Percentiles rank a stretch among this genome's conserved stretches.
Evolutionary conservation across 2,113 vertebrate genomes (phyloP).

Genomic region (Corythornis madagascariensis): DNA sequence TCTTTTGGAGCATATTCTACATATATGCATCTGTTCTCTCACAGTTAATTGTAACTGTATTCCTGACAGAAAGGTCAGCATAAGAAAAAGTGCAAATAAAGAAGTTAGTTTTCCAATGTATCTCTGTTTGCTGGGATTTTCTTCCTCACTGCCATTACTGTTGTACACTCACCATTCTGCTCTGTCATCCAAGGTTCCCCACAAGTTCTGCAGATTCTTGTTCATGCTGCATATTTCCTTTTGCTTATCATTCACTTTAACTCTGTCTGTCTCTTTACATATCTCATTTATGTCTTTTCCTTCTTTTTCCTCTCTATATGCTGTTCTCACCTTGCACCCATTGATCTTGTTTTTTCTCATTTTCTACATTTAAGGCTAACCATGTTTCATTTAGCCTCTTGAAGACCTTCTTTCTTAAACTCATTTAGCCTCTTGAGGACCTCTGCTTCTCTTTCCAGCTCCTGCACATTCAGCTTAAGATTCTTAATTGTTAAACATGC

Average conservation of each 20-base stretch:
- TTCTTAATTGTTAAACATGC: conserved; percentile 22
- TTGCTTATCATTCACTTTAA: neutral
- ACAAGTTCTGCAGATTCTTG: neutral
- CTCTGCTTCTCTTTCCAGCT: neutral
- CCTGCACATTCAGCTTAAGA: neutral
- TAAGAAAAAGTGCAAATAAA: neutral
- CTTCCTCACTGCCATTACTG: neutral
- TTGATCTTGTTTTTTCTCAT: neutral
- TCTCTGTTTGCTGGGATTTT: neutral
- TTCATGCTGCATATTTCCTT: neutral
- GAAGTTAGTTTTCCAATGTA: neutral
- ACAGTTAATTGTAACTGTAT: neutral
- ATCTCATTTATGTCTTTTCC: neutral
- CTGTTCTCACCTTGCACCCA: neutral
- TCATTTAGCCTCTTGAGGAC: conserved; percentile 5
- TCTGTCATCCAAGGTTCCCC: neutral
- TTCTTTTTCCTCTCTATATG: neutral
- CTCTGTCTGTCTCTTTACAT: neutral
- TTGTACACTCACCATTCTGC: neutral
- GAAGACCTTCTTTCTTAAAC: neutral
- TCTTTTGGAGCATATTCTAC: neutral
- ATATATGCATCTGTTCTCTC: neutral
- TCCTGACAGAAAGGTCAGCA: neutral
- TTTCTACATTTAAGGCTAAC: neutral
- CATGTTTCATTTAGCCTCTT: conserved; percentile 6